Conservation (phyloP, 2,113 vertebrate species). For the Misgurnus anguillicaudatus region DNA sequence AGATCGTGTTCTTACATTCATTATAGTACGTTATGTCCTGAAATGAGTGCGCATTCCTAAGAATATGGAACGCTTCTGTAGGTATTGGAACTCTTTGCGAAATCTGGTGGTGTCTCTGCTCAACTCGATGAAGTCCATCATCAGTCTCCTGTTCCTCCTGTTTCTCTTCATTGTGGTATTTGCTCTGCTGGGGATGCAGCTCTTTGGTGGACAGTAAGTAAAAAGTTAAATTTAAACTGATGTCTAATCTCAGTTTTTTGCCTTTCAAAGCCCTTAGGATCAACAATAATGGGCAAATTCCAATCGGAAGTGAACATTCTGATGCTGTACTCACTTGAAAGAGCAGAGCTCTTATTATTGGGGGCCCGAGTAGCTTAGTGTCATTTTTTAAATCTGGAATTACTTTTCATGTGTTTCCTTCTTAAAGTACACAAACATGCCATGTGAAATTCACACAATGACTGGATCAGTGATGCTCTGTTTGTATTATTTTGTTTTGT, state of each 20-base stretch:
- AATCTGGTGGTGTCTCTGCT: conserved; percentile 94
- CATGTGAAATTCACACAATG: too few relatives aligned
- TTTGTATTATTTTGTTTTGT: too few relatives aligned
- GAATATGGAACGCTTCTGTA: conserved; percentile 54
- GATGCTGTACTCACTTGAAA: too few relatives aligned
- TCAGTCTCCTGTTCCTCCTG: conserved; percentile 93
- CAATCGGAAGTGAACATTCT: too few relatives aligned
- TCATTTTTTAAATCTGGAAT: too few relatives aligned
- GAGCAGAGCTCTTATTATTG: too few relatives aligned
- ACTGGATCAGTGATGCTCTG: too few relatives aligned
- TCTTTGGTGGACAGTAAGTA: conserved; percentile 95
- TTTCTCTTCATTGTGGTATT: conserved; percentile 98
- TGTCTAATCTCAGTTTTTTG: background rate
- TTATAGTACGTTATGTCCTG: background rate
- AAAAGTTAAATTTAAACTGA: background rate
- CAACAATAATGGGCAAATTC: background rate
- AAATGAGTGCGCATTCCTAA: conserved; percentile 20
- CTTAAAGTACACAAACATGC: too few relatives aligned
- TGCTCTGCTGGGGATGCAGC: conserved; percentile 95
- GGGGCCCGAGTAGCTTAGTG: too few relatives aligned
- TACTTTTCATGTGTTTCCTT: too few relatives aligned
- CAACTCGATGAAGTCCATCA: conserved; percentile 98
- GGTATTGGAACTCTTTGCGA: conserved; percentile 96
- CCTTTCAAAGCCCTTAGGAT: background rate
- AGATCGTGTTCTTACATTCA: background rate